A percentile compares a stretch with the other conserved stretches of the same genome.
These are phyloP conservation scores for Acheta domesticus DNA, from an alignment of 2,888 invertebrate genomes.

Conservation along the genomic window DNA sequence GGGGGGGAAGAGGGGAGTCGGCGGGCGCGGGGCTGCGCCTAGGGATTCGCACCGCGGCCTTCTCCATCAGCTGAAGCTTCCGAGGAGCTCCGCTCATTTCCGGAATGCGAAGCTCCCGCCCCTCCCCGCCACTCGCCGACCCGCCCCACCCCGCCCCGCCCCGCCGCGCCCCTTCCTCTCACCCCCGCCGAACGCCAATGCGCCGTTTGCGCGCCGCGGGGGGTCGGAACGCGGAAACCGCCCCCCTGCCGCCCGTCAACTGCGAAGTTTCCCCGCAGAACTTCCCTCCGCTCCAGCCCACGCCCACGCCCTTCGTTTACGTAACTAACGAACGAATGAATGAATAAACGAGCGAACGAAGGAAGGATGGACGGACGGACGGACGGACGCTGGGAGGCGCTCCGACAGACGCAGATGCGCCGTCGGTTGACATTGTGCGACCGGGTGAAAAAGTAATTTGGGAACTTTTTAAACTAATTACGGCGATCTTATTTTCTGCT, in stretches of 20 bases:
- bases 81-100: too few species aligned
- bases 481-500: constrained; percentile 10
- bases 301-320: not conserved
- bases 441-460: not conserved
- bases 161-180: too few species aligned
- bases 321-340: not conserved
- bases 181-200: too few species aligned
- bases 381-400: not conserved
- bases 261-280: not conserved
- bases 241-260: not conserved
- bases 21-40: too few species aligned
- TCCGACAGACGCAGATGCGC: not conserved
- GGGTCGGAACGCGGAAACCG: too few species aligned
- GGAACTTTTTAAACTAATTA: constrained; percentile 2
- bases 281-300: not conserved
- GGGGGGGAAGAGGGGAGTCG: too few species aligned
- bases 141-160: too few species aligned
- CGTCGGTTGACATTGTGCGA: not conserved
- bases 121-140: too few species aligned
- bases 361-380: not conserved
- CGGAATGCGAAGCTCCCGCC: too few species aligned
- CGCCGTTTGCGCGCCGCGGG: too few species aligned
- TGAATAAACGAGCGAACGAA: not conserved
- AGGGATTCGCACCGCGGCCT: too few species aligned
- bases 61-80: too few species aligned